phyloP scores from a whole-genome alignment of 92 coral and sea anemone genomes.

The Phenganax marumi region DNA sequence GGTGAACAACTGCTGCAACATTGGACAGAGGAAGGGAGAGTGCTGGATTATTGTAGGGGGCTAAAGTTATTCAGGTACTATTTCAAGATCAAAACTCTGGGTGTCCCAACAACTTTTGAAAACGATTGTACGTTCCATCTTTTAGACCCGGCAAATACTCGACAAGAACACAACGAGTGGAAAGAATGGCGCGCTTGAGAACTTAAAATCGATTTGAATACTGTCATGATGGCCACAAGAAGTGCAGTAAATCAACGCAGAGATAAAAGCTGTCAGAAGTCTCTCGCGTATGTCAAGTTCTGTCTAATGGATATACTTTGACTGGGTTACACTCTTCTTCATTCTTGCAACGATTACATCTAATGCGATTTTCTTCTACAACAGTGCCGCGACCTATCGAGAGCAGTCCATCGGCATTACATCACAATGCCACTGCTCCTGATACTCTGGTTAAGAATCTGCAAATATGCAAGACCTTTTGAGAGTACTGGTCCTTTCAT shows the following conservation, averaged over 20 bases:
- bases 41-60: no score
- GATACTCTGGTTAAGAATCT: constrained; percentile 77
- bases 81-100: no score
- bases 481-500: constrained; percentile 92
- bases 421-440: constrained; percentile 75
- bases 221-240: constrained; percentile 99
- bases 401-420: constrained; percentile 64
- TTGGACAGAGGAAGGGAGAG: no score
- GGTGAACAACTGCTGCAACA: no score
- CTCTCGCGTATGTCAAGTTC: constrained; percentile 71
- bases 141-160: constrained; percentile 14
- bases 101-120: no score
- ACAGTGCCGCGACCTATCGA: constrained; percentile 28
- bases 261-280: constrained; percentile 69
- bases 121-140: not conserved
- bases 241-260: constrained; percentile 80
- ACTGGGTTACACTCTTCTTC: constrained; percentile 80
- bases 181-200: constrained; percentile 87
- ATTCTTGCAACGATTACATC: constrained; percentile 67
- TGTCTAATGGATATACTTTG: constrained; percentile 89
- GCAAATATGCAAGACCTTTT: constrained; percentile 90
- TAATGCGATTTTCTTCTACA: constrained; percentile 53
- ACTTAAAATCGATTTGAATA: constrained; percentile 72
- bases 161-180: constrained; percentile 57
- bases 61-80: no score